Conservation (phyloP, 1,140 invertebrate species). For the Saccostrea glomerata region DNA sequence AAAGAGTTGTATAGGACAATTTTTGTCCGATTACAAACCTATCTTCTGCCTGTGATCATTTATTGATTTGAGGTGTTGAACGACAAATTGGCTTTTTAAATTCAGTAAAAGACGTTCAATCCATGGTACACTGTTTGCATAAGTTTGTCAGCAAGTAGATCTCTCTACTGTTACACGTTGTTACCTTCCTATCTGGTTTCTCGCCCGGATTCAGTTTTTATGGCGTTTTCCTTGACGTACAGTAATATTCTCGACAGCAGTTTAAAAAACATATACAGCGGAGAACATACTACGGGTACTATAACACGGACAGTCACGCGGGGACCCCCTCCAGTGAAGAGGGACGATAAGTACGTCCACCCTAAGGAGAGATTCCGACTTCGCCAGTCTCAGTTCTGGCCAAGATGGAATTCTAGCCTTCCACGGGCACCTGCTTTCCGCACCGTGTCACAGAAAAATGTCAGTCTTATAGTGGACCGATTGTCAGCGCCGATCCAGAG, state of each 20-base stretch:
- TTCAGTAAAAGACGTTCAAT: not conserved
- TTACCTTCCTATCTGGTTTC: not conserved
- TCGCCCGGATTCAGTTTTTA: not conserved
- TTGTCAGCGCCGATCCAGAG: not conserved
- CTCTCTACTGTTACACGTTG: not conserved
- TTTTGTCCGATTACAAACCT: not conserved
- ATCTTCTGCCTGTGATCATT: not conserved
- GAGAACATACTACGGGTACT: not conserved
- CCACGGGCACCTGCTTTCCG: conserved; percentile 44
- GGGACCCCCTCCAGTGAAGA: not conserved
- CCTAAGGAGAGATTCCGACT: not conserved
- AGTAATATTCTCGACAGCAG: conserved; percentile 8
- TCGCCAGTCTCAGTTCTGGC: not conserved
- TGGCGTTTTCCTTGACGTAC: conserved; percentile 14
- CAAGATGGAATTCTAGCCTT: not conserved
- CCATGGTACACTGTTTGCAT: not conserved
- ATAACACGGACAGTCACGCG: not conserved
- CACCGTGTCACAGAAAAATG: not conserved
- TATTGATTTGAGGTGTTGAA: conserved; percentile 6
- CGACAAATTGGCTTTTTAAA: conserved; percentile 20
- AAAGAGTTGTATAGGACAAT: not conserved
- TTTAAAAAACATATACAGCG: conserved; percentile 30
- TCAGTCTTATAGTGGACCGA: conserved; percentile 27
- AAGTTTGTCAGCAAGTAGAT: not conserved
- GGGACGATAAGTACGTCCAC: not conserved